These are phyloP conservation scores for Rhynchotus rufescens DNA, from an alignment of 2,797 vertebrate genomes.

Conservation along the genomic window DNA sequence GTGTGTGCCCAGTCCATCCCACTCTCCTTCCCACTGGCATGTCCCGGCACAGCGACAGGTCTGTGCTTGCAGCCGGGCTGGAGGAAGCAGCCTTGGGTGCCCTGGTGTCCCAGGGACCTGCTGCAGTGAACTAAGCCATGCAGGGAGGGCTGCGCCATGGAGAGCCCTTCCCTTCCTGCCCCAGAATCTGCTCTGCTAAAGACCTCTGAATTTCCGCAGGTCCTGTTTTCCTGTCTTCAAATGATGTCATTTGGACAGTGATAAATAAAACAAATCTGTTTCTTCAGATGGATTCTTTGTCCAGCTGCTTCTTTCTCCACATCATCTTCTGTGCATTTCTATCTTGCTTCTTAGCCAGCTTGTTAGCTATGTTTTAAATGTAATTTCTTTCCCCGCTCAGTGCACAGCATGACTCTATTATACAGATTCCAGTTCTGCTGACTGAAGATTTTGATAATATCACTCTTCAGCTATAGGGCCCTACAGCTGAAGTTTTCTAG, in stretches of 20 bases:
- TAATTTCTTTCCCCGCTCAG: background rate
- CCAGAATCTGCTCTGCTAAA: background rate
- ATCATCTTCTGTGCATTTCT: background rate
- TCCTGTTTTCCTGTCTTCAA: background rate
- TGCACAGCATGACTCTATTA: background rate
- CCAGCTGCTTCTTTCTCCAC: background rate
- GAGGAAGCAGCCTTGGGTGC: background rate
- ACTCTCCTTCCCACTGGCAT: background rate
- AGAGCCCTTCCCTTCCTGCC: background rate
- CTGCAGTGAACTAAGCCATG: background rate
- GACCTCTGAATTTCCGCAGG: background rate
- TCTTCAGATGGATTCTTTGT: background rate
- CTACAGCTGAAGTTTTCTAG: background rate
- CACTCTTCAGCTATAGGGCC: background rate
- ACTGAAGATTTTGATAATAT: background rate
- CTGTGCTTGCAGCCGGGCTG: accelerated
- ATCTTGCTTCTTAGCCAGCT: background rate
- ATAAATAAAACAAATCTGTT: background rate
- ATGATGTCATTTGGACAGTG: background rate
- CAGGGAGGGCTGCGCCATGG: background rate
- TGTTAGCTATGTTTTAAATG: background rate
- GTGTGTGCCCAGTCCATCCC: background rate
- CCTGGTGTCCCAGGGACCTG: background rate
- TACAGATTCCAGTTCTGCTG: background rate
- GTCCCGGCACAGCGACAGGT: accelerated